phyloP scores from a whole-genome alignment of 2,797 vertebrate genomes.

The Acrossocheilus fasciatus region DNA sequence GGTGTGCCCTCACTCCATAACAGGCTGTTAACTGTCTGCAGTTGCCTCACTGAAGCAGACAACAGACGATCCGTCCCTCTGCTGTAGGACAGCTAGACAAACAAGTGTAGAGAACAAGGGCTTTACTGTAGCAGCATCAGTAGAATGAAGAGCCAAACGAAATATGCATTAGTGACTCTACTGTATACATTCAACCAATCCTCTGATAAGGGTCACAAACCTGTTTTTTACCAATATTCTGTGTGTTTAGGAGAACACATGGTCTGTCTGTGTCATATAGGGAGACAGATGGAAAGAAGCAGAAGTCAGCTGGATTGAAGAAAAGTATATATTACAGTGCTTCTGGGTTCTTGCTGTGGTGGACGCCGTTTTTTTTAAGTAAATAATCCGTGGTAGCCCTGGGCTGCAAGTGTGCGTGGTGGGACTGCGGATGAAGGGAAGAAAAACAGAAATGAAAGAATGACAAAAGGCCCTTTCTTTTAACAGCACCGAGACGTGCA shows the following conservation, averaged over 20 bases:
- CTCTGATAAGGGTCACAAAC: neutral
- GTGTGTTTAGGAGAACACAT: neutral
- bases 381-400: constrained; percentile 34
- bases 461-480: constrained; percentile 29
- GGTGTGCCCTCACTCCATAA: neutral
- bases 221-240: neutral
- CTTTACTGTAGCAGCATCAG: neutral
- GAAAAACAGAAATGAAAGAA: constrained; percentile 41
- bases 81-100: constrained; percentile 20
- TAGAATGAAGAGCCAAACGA: neutral
- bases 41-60: neutral
- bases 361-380: constrained; percentile 10
- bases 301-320: constrained; percentile 11
- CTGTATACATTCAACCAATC: neutral
- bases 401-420: constrained; percentile 18
- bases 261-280: neutral
- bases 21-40: constrained; percentile 4
- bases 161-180: neutral
- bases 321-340: neutral
- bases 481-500: neutral
- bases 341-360: neutral
- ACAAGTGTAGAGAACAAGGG: neutral
- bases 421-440: constrained; percentile 45
- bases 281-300: constrained; percentile 1
- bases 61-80: neutral